Evolutionary conservation across 2,797 vertebrate species (phyloP), one percentile per base, ranked within the genome.

Genomic region (Brachyalestes nurse): DNA sequence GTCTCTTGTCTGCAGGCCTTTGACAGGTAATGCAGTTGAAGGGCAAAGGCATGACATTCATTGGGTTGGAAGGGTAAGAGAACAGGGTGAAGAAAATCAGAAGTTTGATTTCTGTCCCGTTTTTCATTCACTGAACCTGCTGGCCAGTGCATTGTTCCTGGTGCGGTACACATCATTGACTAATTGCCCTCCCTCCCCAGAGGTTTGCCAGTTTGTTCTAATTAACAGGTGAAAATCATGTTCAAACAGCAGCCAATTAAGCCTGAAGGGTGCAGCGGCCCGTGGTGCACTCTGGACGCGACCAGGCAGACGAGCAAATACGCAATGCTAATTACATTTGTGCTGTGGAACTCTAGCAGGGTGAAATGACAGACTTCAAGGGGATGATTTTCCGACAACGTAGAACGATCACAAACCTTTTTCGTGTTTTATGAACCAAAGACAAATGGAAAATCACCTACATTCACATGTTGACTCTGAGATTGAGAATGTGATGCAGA

Each of bases 171-270:
- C 78, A 8, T 77, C 65, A 61, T 69, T 76, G 23, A 61, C 80
- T 84, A 83, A 85, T 88, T 84, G 73, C 62, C 61, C 83, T 66
- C 42, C 12, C 49, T 82, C 78, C 81, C 85, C 62, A 61, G 76
- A 82, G 80, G 72, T 64, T 4, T 78, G 72, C 60, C 61, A 40
- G 77, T 80, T 82, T 86, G 71, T 86, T 70, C 72, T 79, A 86
- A 86, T 84, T 85, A 87, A 82, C 79, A 82, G 55, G 75, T 83
- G 78, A 81, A 82, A 81, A 88, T 81, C 73, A 81, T 72, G 73
- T 76, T 78, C 69, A 84, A 78, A 82, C 72, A 61, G 61, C 38
- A 28, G 61, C 80, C 80, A 85, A 86, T 88, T 86, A 84, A 85
- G 61, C 53, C 75, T 82, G 82, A 84, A 78, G 47, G 4, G 23